Evolutionary conservation across 2,113 vertebrate genomes (phyloP).

Genomic region (Elachura formosa): DNA sequence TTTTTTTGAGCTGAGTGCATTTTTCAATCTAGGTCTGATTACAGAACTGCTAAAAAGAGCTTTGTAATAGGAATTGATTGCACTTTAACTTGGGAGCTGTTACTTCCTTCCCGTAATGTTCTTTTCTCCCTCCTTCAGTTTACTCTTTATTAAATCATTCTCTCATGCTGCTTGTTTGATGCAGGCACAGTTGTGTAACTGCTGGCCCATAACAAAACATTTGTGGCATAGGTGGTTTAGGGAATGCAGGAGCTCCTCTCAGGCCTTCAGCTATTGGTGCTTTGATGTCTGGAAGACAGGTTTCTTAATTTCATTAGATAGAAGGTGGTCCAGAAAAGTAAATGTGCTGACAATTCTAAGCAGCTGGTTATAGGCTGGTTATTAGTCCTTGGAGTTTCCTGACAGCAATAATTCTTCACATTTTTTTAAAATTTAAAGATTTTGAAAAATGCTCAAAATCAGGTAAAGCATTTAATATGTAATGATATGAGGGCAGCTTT

Average conservation of each 20-base stretch:
- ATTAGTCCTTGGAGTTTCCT: background rate
- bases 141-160: conserved; percentile 9
- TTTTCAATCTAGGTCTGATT: background rate
- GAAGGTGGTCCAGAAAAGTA: conserved; percentile 36
- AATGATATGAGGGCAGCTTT: background rate
- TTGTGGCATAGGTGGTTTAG: background rate
- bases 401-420: background rate
- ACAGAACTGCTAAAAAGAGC: background rate
- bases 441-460: background rate
- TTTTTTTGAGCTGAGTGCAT: background rate
- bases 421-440: background rate
- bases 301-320: conserved; percentile 36
- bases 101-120: background rate
- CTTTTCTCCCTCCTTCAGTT: background rate
- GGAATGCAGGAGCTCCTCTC: background rate
- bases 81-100: background rate
- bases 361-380: background rate
- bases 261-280: background rate
- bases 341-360: background rate
- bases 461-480: background rate
- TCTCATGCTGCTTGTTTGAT: background rate
- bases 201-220: conserved; percentile 3
- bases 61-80: conserved; percentile 22
- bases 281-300: background rate
- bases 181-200: background rate